Evolutionary conservation across 2,113 vertebrate genomes (phyloP), one percentile per base, ranked within the genome.

Genomic region (Malaclemys terrapin): DNA sequence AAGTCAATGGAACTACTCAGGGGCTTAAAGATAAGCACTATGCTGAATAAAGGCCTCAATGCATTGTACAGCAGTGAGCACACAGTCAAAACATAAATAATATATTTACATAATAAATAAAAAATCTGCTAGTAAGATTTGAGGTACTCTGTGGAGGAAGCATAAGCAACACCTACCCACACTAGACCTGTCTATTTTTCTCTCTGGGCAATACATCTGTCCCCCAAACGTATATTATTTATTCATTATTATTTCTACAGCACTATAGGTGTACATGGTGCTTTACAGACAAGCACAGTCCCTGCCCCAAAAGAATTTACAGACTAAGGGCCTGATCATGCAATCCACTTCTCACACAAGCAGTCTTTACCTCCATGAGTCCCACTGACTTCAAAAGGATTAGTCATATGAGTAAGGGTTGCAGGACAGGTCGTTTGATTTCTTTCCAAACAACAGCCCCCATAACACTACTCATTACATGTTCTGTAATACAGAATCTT

Each of bases 371-470:
- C 13, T n/a, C 35, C 17, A 10, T 38, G 35, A 45, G 24, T 25
- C 72, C 72, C 22, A 45, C 38, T 42, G 24, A 47, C 38, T 47
- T 76, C 72, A 76, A 76, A 13, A 45, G 49, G 31, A 20, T 80
- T 80, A 31, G 78, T 47, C 78, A 29, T 4, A 38, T 72, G 57
- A 87, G 50, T 4, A 6, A 91, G 87, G 0, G 5, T 85, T 86
- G 80, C 95, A 76, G 91, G 80, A 95, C 72, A 85, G 72, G 81
- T 94, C 89, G 94, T 89, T 96, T 96, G 90, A 95, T 89, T 96
- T 94, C 87, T 95, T 95, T 96, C 94, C 94, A 96, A 95, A 25
- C 38, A 27, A 76, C 22, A 76, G 25, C 20, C n/a, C 35, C 72
- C 42, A 27, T 38, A 45, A 12, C 24, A 45, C 72, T 25, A 76